Percentiles rank a stretch among this genome's conserved stretches.
These are phyloP conservation scores for Torymus auratus DNA, from an alignment of 2,888 invertebrate species.

Conservation along the genomic window DNA sequence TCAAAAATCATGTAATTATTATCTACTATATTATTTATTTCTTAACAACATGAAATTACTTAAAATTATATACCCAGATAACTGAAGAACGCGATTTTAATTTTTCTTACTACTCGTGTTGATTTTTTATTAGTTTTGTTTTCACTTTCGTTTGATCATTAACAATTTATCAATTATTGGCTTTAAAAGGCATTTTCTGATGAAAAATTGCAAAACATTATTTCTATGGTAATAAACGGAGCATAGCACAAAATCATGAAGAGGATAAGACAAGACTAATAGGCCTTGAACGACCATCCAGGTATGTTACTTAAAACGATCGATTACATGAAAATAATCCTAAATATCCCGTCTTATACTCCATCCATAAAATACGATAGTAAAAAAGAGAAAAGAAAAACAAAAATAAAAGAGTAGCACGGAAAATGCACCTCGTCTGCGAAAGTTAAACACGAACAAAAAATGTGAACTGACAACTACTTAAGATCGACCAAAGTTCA, in stretches of 20 bases:
- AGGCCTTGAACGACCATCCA: not conserved
- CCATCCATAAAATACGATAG: constrained; percentile 8
- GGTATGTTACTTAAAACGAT: constrained; percentile 25
- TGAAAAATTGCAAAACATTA: not conserved
- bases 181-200: not conserved
- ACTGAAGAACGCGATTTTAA: too few relatives aligned
- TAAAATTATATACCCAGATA: constrained; percentile 17
- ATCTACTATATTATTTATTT: constrained; percentile 12
- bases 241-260: not conserved
- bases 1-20: not conserved
- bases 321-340: constrained; percentile 33
- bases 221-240: not conserved
- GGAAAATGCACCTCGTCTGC: constrained; percentile 21
- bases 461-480: not conserved
- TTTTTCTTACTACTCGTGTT: not conserved
- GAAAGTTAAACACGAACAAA: constrained; percentile 16
- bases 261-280: not conserved
- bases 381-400: constrained; percentile 27
- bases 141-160: not conserved
- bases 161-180: not conserved
- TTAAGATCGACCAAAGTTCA: not conserved
- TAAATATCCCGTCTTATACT: constrained; percentile 21
- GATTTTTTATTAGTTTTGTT: not conserved
- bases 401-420: constrained; percentile 2
- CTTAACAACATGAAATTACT: not conserved